Percentiles rank a stretch among this genome's conserved stretches.
Conservation (phyloP, 2,888 invertebrate species). For the Thyatira batis region DNA sequence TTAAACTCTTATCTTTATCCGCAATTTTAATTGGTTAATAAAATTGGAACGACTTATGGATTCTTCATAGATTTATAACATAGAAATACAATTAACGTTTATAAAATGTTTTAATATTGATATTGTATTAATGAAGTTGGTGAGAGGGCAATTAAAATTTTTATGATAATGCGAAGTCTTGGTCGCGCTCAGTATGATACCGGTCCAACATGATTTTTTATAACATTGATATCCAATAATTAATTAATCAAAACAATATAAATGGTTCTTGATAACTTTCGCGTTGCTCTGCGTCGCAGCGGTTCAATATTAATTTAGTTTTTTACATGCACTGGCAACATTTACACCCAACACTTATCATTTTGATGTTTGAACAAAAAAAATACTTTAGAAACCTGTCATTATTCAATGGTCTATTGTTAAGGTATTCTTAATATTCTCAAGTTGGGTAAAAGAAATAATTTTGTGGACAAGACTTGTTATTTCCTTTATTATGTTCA, state of each 20-base stretch:
- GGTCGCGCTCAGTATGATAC: slow-evolving; percentile 47
- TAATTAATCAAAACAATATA: slow-evolving; percentile 69
- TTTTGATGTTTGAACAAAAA: too few species aligned
- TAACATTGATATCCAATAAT: slow-evolving; percentile 46
- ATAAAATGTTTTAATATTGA: slow-evolving; percentile 42
- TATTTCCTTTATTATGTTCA: too few species aligned
- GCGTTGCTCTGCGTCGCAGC: slow-evolving; percentile 20
- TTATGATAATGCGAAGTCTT: slow-evolving; percentile 66
- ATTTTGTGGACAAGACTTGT: too few species aligned
- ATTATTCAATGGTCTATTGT: too few species aligned
- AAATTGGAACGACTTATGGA: slow-evolving; percentile 34
- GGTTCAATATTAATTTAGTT: neutral
- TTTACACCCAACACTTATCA: too few species aligned
- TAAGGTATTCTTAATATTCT: too few species aligned
- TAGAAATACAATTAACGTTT: slow-evolving; percentile 39
- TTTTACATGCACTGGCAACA: neutral
- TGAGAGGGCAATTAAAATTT: slow-evolving; percentile 68
- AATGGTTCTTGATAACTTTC: slow-evolving; percentile 49
- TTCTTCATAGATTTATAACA: slow-evolving; percentile 32
- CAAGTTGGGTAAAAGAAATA: too few species aligned
- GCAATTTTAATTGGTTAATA: slow-evolving; percentile 42
- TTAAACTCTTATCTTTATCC: slow-evolving; percentile 40
- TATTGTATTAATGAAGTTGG: slow-evolving; percentile 53
- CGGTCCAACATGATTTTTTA: slow-evolving; percentile 56
- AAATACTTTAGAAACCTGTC: too few species aligned